Evolutionary conservation across 2,797 vertebrate genomes (phyloP).

Genomic region (Nyctibius grandis): DNA sequence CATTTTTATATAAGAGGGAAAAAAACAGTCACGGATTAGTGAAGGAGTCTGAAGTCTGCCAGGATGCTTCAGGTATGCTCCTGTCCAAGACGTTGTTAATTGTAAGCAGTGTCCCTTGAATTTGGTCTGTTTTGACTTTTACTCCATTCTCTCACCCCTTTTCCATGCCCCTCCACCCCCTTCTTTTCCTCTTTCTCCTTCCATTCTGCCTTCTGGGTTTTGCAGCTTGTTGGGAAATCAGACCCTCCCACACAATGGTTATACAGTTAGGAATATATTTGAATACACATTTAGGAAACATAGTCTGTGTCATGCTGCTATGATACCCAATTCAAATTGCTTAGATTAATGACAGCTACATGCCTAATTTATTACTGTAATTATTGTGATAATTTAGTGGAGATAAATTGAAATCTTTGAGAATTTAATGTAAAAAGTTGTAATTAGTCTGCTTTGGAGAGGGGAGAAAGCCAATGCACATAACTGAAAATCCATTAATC

Average conservation of each 20-base stretch:
- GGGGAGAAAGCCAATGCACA: conserved; percentile 11
- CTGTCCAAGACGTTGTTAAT: background rate
- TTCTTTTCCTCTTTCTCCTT: background rate
- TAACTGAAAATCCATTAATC: conserved; percentile 69
- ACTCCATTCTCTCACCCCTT: background rate
- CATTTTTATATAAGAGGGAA: background rate
- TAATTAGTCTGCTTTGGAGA: conserved; percentile 71
- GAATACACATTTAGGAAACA: conserved; percentile 48
- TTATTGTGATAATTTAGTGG: conserved; percentile 67
- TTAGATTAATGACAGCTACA: conserved; percentile 49
- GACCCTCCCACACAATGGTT: background rate
- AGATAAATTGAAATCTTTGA: conserved; percentile 74
- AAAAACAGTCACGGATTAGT: background rate
- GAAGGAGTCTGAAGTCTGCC: background rate
- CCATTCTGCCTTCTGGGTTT: background rate
- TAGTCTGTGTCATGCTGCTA: background rate
- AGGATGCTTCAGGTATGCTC: background rate
- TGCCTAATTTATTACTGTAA: conserved; percentile 69
- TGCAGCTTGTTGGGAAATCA: background rate
- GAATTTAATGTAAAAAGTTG: conserved; percentile 74
- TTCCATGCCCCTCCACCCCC: background rate
- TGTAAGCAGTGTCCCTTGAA: background rate
- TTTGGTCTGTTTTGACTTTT: background rate
- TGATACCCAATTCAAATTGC: conserved; percentile 25
- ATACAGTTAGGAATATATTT: conserved; percentile 24